Conservation (phyloP, 2,113 vertebrate species). For the Entomyzon cyanotis region DNA sequence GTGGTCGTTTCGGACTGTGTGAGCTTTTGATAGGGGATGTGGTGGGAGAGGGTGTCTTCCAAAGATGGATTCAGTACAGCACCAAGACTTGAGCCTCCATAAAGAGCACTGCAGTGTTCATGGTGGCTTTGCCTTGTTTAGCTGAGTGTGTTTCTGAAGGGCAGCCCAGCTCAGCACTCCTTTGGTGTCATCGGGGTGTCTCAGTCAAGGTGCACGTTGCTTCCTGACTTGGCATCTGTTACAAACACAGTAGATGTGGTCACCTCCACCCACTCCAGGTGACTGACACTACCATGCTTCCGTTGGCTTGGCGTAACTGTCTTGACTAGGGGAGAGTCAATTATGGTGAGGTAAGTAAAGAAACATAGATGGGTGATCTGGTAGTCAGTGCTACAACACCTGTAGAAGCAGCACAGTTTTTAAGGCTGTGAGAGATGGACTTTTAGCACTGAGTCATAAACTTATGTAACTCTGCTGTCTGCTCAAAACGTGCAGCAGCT, state of each 20-base stretch:
- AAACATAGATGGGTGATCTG: constrained; percentile 21
- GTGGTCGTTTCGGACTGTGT: not conserved
- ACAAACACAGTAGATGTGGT: not conserved
- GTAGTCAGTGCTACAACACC: constrained; percentile 13
- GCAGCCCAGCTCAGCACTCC: not conserved
- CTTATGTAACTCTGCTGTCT: not conserved
- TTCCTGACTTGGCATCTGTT: constrained; percentile 30
- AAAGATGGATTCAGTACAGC: not conserved
- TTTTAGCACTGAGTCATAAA: not conserved
- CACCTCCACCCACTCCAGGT: constrained; percentile 39
- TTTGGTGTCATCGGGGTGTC: not conserved
- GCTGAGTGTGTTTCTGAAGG: not conserved
- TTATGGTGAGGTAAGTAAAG: constrained; percentile 67
- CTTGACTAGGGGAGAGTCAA: constrained; percentile 57
- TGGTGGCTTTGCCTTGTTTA: not conserved
- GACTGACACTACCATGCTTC: constrained; percentile 17
- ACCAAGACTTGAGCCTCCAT: not conserved
- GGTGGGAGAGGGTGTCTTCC: not conserved
- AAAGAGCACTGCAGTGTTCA: not conserved
- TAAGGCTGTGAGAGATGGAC: not conserved
- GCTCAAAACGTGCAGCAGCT: not conserved
- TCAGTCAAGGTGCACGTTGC: not conserved
- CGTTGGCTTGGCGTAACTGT: constrained; percentile 52
- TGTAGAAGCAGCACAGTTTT: not conserved
- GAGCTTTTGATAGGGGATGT: not conserved